A percentile compares a stretch with the other conserved stretches of the same genome.
Evolutionary conservation across 2,113 vertebrate species (phyloP).

Genomic region (Festucalex cinctus): DNA sequence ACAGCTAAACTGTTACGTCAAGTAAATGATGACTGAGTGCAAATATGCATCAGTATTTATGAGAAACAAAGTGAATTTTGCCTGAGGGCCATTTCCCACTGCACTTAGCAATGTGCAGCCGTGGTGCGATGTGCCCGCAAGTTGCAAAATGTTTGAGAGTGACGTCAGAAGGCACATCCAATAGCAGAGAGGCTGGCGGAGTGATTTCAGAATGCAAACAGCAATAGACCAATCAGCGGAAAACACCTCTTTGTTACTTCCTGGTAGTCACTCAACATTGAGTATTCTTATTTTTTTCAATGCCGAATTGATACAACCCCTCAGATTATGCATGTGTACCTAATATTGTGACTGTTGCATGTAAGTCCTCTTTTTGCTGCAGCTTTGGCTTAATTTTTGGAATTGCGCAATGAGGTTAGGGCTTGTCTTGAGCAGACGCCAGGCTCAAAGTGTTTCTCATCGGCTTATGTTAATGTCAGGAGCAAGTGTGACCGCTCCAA

Average conservation of each 20-base stretch:
- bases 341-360: not conserved
- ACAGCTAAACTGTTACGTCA: no score
- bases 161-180: no score
- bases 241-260: no score
- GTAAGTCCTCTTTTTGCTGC: not conserved
- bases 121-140: no score
- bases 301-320: not conserved
- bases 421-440: conserved; percentile 18
- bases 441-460: conserved; percentile 49
- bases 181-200: no score
- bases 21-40: no score
- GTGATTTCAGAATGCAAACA: no score
- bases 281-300: not conserved
- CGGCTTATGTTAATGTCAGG: conserved; percentile 68
- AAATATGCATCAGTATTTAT: no score
- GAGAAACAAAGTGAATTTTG: not conserved
- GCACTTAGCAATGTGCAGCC: no score
- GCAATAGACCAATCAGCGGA: no score
- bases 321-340: not conserved
- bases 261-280: not conserved
- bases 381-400: not conserved
- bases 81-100: not conserved
- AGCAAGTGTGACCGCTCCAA: conserved; percentile 65
- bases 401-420: conserved; percentile 7
- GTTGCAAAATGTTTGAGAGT: no score